A percentile compares a stretch with the other conserved stretches of the same genome.
phyloP scores from a whole-genome alignment of 2,113 vertebrate species.

The Phylloscopus trochilus region DNA sequence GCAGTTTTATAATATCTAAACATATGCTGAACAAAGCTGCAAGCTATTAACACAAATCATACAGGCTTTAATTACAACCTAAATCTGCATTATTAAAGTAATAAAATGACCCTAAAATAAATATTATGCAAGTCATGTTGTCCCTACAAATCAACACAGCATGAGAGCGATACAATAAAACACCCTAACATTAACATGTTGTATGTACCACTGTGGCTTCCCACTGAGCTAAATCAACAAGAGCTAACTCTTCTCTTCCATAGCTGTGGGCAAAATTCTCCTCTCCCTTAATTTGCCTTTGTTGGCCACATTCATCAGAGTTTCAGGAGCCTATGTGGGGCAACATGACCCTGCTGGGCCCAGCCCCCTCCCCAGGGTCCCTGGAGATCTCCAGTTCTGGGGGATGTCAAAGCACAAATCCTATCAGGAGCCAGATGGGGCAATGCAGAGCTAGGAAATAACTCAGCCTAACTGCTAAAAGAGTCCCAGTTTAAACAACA shows the following conservation, averaged over 20 bases:
- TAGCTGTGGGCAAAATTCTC: not conserved
- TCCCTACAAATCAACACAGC: constrained; percentile 48
- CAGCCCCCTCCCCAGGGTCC: not conserved
- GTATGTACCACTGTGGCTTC: not conserved
- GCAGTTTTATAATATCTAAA: constrained; percentile 36
- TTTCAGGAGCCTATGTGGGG: not conserved
- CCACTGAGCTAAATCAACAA: constrained; percentile 21
- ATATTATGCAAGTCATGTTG: constrained; percentile 48
- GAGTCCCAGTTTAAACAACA: not conserved
- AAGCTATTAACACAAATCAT: constrained; percentile 52
- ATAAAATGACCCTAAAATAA: constrained; percentile 66
- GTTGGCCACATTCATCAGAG: not conserved
- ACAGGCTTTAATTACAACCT: constrained; percentile 53
- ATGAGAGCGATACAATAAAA: constrained; percentile 25
- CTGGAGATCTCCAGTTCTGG: not conserved
- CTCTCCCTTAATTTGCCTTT: not conserved
- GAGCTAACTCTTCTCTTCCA: not conserved
- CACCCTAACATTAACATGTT: not conserved
- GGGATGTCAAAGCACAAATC: not conserved
- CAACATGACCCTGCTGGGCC: accelerated
- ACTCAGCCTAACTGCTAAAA: not conserved
- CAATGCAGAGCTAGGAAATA: not conserved
- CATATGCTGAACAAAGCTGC: constrained; percentile 28
- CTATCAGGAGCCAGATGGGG: not conserved
- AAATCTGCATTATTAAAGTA: constrained; percentile 45